phyloP scores from a whole-genome alignment of 2,797 vertebrate genomes.

The Tachyglossus aculeatus region DNA sequence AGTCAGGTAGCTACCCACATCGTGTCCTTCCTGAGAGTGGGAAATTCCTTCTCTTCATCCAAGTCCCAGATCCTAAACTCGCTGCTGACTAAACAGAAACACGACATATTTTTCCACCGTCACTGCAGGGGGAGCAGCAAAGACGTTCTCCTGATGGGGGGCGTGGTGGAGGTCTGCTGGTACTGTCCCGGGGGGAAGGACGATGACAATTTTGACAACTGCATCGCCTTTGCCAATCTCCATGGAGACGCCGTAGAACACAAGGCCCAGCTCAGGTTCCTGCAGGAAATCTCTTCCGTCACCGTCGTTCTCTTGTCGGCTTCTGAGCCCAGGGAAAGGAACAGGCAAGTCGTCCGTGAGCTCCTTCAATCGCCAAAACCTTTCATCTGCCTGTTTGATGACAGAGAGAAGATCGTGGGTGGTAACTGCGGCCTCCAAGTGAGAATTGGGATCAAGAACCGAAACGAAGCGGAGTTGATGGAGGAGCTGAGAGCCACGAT shows the following conservation, averaged over 20 bases:
- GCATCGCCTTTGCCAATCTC: constrained; percentile 65
- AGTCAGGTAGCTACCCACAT: constrained; percentile 60
- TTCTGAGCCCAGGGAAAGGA: constrained; percentile 1
- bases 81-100: constrained; percentile 57
- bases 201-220: constrained; percentile 59
- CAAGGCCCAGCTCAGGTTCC: constrained; percentile 57
- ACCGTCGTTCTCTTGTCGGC: constrained; percentile 65
- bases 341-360: constrained; percentile 3
- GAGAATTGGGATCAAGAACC: constrained; percentile 70
- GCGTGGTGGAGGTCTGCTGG: constrained; percentile 81
- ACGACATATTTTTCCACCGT: constrained; percentile 60
- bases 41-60: constrained; percentile 67
- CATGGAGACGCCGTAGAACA: constrained; percentile 47
- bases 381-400: constrained; percentile 68
- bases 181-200: constrained; percentile 75
- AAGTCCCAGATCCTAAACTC: constrained; percentile 65
- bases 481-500: constrained; percentile 55
- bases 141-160: constrained; percentile 69
- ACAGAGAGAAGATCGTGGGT: constrained; percentile 7
- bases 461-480: constrained; percentile 65
- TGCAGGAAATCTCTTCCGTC: constrained; percentile 71
- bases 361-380: constrained; percentile 53
- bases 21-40: constrained; percentile 75
- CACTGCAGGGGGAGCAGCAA: constrained; percentile 57
- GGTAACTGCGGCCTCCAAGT: neutral